Evolutionary conservation across 2,113 vertebrate species (phyloP).

Genomic region (Oncorhynchus gorbuscha): DNA sequence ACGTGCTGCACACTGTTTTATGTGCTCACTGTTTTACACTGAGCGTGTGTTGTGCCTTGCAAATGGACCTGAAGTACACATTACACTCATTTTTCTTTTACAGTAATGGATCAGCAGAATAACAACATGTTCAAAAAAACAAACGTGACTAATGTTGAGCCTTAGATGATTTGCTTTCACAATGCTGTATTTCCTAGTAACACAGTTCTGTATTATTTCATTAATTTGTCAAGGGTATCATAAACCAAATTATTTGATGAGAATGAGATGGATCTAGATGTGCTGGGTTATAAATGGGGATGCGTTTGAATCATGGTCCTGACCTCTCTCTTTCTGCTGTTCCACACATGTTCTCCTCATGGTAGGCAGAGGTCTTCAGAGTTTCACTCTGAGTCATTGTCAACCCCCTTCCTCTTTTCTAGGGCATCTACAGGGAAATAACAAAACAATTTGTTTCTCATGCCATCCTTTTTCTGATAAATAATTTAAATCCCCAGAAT

Average conservation of each 20-base stretch:
- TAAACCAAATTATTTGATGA: background rate
- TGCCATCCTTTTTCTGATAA: slow-evolving; percentile 2
- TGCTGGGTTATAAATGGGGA: background rate
- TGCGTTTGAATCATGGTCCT: too few species aligned
- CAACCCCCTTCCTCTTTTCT: slow-evolving; percentile 47
- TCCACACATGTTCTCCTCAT: slow-evolving; percentile 3
- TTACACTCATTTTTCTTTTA: background rate
- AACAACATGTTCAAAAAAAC: too few species aligned
- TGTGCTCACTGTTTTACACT: too few species aligned
- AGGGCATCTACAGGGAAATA: slow-evolving; percentile 7
- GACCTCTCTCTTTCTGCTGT: background rate
- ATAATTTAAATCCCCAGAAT: background rate
- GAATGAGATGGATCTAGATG: background rate
- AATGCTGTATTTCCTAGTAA: background rate
- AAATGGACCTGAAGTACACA: background rate
- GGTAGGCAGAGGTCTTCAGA: background rate
- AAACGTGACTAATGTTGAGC: background rate
- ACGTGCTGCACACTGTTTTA: background rate
- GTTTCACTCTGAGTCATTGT: slow-evolving; percentile 23
- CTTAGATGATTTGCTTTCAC: background rate
- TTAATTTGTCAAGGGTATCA: background rate
- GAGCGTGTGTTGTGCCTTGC: background rate
- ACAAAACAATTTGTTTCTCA: slow-evolving; percentile 13
- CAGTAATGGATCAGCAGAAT: too few species aligned
- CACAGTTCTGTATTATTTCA: background rate